Percentiles rank a stretch among this genome's conserved stretches.
Evolutionary conservation across 2,113 vertebrate genomes (phyloP).

Genomic region (Onychostruthus taczanowskii): DNA sequence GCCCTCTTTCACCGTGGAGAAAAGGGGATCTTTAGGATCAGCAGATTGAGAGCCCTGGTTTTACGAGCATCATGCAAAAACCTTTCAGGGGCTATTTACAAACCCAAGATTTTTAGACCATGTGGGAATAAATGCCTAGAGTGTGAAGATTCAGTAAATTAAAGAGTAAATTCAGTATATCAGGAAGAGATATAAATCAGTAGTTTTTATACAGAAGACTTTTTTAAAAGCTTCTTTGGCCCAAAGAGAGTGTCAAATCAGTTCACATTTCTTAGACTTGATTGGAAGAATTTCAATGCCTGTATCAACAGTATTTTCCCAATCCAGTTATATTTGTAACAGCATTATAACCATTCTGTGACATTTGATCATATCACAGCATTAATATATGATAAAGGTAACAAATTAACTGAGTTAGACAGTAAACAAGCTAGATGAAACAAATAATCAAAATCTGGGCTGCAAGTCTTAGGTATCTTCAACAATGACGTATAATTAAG

Average conservation of each 20-base stretch:
- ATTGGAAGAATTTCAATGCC: not conserved
- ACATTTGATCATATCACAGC: not conserved
- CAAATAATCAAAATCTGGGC: not conserved
- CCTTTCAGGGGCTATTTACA: not conserved
- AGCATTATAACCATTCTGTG: not conserved
- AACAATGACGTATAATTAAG: not conserved
- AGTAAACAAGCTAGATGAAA: not conserved
- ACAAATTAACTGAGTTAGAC: not conserved
- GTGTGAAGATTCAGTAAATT: not conserved
- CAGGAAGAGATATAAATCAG: not conserved
- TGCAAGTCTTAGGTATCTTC: not conserved
- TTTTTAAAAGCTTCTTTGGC: constrained; percentile 3
- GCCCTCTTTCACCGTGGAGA: not conserved
- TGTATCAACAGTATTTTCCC: not conserved
- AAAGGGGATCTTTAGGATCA: not conserved
- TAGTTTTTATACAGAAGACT: not conserved
- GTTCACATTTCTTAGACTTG: not conserved
- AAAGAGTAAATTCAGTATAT: not conserved
- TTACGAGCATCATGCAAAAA: not conserved
- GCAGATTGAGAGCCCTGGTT: not conserved
- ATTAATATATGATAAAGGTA: not conserved
- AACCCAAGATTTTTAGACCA: not conserved
- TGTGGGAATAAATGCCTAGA: not conserved
- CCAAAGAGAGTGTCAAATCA: not conserved
- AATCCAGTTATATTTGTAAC: not conserved